Percentiles rank a stretch among this genome's conserved stretches.
These are phyloP conservation scores for Copidosoma floridanum DNA, from an alignment of 1,140 invertebrate species.

Conservation along the genomic window DNA sequence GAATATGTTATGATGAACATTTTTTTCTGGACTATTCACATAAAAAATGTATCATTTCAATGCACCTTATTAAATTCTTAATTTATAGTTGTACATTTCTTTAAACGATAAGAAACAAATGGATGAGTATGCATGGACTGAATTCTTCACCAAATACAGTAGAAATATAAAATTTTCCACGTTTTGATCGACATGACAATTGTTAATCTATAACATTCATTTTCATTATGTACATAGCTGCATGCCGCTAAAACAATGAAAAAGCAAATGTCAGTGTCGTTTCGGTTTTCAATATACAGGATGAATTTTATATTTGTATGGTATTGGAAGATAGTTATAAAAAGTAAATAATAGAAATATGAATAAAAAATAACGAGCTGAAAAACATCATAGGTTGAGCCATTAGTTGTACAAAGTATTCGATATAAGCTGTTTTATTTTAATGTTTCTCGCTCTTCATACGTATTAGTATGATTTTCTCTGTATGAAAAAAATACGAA, in stretches of 20 bases:
- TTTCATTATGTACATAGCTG: too few species aligned
- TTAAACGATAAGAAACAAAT: conserved; percentile 30
- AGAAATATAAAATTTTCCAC: conserved; percentile 7
- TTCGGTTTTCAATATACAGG: too few species aligned
- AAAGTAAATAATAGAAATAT: too few species aligned
- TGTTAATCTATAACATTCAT: too few species aligned
- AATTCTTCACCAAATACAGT: conserved; percentile 6
- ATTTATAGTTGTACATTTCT: conserved; percentile 38
- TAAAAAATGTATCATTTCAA: conserved; percentile 43
- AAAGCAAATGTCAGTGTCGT: too few species aligned
- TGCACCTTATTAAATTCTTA: conserved; percentile 41
- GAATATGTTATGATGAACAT: conserved; percentile 2
- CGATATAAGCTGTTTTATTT: background rate
- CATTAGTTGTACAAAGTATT: conserved; percentile 3
- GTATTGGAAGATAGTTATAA: conserved; percentile 2
- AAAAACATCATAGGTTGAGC: background rate
- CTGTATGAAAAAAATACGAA: conserved; percentile 17
- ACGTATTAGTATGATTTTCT: background rate
- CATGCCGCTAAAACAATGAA: too few species aligned
- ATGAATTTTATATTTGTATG: conserved; percentile 13
- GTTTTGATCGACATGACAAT: too few species aligned
- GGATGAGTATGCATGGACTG: background rate
- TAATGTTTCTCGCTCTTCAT: conserved; percentile 5
- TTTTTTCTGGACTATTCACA: conserved; percentile 19
- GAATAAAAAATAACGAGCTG: background rate